Base-by-base conservation (phyloP, 2,797 vertebrate genomes). In the Acestrorhynchus altus region DNA sequence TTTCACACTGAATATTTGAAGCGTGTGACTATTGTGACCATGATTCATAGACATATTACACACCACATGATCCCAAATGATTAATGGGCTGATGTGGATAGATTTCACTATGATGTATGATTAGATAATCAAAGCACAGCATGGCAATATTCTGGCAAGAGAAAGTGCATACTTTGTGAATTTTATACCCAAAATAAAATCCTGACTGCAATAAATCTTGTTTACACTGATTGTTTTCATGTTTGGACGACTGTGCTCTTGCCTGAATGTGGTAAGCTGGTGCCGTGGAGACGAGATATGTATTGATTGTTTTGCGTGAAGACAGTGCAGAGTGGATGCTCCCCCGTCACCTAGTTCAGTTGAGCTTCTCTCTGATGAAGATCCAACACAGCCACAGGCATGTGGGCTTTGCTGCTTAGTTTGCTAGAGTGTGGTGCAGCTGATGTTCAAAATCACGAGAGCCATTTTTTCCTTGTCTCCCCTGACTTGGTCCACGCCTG, bases 341-440 rank as follows among this genome's bases (percentile, higher is more conserved):
- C 73, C 78, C 80, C 72, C 66, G 49, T 72, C 39, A 80, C 77
- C 59, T 70, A 72, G 76, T 80, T 83, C 72, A 82, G 71, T 71
- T 65, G 68, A 72, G 74, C 79, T 81, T 80, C 81, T 77, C 86
- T 81, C 74, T 83, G 83, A 85, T 89, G 84, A 87, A 79, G 80
- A 83, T 86, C 87, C 88, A 88, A 83, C 84, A 84, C 71, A 83
- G 84, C 78, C 86, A 77, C 49, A 77, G 76, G 86, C 89, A 78
- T 69, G 39, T 56, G 72, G 78, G 81, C 80, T 80, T 69, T 74
- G 61, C 74, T 78, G 59, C 83, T 76, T 77, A 83, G 69, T 57
- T 44, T 49, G 46, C 13, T 26, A 61, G 60, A 61, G 26, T 26
- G 16, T 6, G n/a, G 6, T 12, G 22, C 73, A 78, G 82, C 86